Evolutionary conservation across 2,797 vertebrate genomes (phyloP).

Genomic region (Bucorvus abyssinicus): DNA sequence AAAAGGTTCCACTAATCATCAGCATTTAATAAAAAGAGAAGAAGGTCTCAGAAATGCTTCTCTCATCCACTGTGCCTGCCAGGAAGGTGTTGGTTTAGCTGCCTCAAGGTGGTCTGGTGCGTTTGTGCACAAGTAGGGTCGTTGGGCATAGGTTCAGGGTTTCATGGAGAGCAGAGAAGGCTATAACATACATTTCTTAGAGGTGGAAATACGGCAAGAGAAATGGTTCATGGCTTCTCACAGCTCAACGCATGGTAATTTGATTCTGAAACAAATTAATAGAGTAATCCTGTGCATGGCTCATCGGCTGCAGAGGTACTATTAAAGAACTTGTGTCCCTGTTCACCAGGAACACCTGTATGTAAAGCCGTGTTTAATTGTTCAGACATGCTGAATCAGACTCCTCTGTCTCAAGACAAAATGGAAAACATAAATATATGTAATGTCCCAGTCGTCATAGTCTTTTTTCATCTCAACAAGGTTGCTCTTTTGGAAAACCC

Average conservation of each 20-base stretch:
- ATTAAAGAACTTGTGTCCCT: not conserved
- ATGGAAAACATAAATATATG: not conserved
- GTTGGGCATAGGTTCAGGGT: not conserved
- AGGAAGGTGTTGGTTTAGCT: not conserved
- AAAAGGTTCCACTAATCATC: not conserved
- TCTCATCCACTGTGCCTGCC: not conserved
- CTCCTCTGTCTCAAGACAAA: not conserved
- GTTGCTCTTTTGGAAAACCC: constrained; percentile 13
- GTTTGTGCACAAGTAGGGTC: not conserved
- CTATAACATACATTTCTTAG: not conserved
- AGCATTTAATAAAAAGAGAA: not conserved
- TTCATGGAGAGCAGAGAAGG: not conserved
- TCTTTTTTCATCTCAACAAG: not conserved
- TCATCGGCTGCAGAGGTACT: constrained; percentile 3
- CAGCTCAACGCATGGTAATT: not conserved
- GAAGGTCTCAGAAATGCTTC: not conserved
- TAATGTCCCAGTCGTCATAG: not conserved
- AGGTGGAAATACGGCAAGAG: not conserved
- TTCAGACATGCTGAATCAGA: not conserved
- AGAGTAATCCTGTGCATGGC: not conserved
- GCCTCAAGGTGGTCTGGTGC: not conserved
- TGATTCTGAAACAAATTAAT: not conserved
- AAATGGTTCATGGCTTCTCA: not conserved
- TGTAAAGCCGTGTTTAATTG: not conserved
- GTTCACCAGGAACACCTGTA: not conserved